Percentiles rank a stretch among this genome's conserved stretches.
Conservation (phyloP, 2,888 invertebrate genomes). For the Torymus tubicola region DNA sequence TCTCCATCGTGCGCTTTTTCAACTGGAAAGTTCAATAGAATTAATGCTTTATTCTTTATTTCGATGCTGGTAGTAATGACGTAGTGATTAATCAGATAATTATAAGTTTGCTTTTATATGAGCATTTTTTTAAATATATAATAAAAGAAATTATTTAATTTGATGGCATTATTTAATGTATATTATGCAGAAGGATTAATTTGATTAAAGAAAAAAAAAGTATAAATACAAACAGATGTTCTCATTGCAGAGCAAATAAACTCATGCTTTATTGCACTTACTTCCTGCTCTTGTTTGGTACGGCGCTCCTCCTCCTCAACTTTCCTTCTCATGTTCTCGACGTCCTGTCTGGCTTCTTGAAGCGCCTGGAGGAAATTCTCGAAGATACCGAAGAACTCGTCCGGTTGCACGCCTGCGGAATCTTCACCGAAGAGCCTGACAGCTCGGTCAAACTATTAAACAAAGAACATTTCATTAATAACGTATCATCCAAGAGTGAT, state of each 20-base stretch:
- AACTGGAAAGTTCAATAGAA: slow-evolving; percentile 76
- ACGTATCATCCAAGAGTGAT: not conserved
- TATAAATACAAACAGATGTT: no score
- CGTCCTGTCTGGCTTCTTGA: slow-evolving; percentile 90
- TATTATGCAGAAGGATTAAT: no score
- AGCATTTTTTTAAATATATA: no score
- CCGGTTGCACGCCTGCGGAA: slow-evolving; percentile 88
- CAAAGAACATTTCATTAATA: slow-evolving; percentile 32
- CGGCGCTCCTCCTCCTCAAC: slow-evolving; percentile 94
- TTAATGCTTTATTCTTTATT: no score
- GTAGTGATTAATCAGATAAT: no score
- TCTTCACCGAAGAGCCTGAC: slow-evolving; percentile 95
- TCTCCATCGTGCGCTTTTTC: slow-evolving; percentile 91
- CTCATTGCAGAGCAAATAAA: not conserved
- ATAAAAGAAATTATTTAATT: no score
- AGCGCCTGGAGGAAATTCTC: slow-evolving; percentile 91
- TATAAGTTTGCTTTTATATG: no score
- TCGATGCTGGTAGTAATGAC: no score
- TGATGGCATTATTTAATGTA: no score
- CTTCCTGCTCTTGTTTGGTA: slow-evolving; percentile 91
- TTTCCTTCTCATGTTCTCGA: slow-evolving; percentile 88
- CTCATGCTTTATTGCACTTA: slow-evolving; percentile 64
- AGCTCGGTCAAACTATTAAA: slow-evolving; percentile 87
- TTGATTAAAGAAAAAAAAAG: no score
- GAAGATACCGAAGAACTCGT: slow-evolving; percentile 95